Conservation (phyloP, 1,140 invertebrate species). For the Ephestia elutella region DNA sequence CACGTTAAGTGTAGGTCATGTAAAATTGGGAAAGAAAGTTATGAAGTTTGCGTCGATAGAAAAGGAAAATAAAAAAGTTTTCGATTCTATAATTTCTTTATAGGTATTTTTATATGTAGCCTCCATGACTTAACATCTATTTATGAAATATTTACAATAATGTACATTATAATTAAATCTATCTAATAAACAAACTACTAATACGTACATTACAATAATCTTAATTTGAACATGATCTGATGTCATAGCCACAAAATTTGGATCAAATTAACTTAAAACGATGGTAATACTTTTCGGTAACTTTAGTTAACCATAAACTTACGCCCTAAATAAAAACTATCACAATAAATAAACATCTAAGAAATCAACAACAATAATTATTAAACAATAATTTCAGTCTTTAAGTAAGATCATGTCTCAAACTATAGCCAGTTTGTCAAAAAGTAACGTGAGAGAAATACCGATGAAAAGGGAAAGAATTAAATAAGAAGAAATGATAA, state of each 20-base stretch:
- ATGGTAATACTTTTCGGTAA: constrained; percentile 72
- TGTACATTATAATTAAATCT: constrained; percentile 27
- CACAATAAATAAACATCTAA: constrained; percentile 68
- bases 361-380: constrained; percentile 47
- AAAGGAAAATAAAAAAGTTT: constrained; percentile 2
- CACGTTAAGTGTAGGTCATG: too few species aligned
- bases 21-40: too few species aligned
- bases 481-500: neutral
- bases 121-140: constrained; percentile 43
- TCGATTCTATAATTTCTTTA: constrained; percentile 31
- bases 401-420: constrained; percentile 32
- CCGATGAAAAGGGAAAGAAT: too few species aligned
- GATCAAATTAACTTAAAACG: constrained; percentile 42
- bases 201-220: constrained; percentile 27
- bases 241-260: constrained; percentile 53
- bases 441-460: too few species aligned
- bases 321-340: constrained; percentile 32
- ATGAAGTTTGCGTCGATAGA: too few species aligned
- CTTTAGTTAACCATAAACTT: constrained; percentile 59
- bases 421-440: too few species aligned
- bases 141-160: constrained; percentile 44
- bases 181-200: neutral
- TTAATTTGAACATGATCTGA: constrained; percentile 37
- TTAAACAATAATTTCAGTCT: constrained; percentile 63
- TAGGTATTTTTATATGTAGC: constrained; percentile 41